These are phyloP conservation scores for Sericinus montela DNA, from an alignment of 2,888 invertebrate genomes.

Conservation along the genomic window DNA sequence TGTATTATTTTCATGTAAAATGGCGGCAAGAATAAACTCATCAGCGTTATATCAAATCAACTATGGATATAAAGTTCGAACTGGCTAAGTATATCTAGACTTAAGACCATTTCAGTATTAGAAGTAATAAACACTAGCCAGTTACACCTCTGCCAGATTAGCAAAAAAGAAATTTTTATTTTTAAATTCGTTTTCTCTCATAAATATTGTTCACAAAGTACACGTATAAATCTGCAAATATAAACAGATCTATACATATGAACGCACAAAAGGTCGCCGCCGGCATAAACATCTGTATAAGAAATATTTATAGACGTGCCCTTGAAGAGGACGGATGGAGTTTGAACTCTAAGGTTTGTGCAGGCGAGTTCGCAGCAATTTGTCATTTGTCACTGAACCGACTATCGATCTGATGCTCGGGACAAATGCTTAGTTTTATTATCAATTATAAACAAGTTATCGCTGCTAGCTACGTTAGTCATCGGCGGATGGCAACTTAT, in stretches of 20 bases:
- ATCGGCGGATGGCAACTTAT: not conserved
- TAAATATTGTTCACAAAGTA: too few species aligned
- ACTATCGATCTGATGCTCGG: conserved; percentile 3
- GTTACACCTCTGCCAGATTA: too few species aligned
- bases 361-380: conserved; percentile 1
- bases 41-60: too few species aligned
- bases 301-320: conserved; percentile 52
- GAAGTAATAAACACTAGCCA: too few species aligned
- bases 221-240: not conserved
- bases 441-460: not conserved
- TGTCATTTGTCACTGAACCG: not conserved
- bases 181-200: too few species aligned
- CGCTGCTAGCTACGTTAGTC: not conserved
- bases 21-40: too few species aligned
- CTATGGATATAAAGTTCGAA: too few species aligned
- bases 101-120: too few species aligned
- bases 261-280: conserved; percentile 27
- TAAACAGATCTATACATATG: not conserved
- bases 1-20: too few species aligned
- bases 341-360: conserved; percentile 24
- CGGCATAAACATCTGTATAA: conserved; percentile 34
- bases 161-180: too few species aligned
- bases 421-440: not conserved
- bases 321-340: conserved; percentile 57
- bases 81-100: too few species aligned